A percentile compares a stretch with the other conserved stretches of the same genome.
phyloP scores from a whole-genome alignment of 2,797 vertebrate species.

The Falco novaeseelandiae region DNA sequence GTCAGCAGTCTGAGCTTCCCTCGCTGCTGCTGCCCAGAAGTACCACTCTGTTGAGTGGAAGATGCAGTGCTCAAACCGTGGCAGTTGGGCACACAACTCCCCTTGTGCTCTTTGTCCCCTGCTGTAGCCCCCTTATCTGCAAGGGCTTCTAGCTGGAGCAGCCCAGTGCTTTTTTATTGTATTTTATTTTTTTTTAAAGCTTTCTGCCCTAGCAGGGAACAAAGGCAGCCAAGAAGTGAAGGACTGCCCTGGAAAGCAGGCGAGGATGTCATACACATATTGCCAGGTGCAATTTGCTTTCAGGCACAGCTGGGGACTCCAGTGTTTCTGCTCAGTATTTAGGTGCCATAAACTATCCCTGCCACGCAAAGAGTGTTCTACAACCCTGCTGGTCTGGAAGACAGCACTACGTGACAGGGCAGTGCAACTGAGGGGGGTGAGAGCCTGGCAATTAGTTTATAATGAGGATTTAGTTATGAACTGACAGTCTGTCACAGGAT shows the following conservation, averaged over 20 bases:
- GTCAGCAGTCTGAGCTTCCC: not conserved
- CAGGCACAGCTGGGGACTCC: not conserved
- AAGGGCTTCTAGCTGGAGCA: not conserved
- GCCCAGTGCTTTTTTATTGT: rapidly evolving
- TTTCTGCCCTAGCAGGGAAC: not conserved
- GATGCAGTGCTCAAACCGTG: rapidly evolving
- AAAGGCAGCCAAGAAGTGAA: not conserved
- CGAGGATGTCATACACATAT: rapidly evolving
- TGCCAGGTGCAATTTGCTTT: not conserved
- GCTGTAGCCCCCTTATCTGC: not conserved
- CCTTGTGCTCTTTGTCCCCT: rapidly evolving
- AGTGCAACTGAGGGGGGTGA: not conserved
- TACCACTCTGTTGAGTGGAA: not conserved
- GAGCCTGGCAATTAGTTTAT: not conserved
- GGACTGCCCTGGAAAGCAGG: not conserved
- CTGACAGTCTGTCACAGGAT: not conserved
- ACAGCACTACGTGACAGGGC: not conserved
- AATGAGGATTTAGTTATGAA: not conserved
- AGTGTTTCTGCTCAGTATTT: not conserved
- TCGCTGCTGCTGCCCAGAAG: not conserved
- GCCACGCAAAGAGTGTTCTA: not conserved
- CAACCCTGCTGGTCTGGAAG: not conserved
- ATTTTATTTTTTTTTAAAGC: not conserved
- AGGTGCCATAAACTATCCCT: not conserved
- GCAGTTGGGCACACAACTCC: not conserved